Evolutionary conservation across 2,888 invertebrate species (phyloP).

Genomic region (Apodemia duryi): DNA sequence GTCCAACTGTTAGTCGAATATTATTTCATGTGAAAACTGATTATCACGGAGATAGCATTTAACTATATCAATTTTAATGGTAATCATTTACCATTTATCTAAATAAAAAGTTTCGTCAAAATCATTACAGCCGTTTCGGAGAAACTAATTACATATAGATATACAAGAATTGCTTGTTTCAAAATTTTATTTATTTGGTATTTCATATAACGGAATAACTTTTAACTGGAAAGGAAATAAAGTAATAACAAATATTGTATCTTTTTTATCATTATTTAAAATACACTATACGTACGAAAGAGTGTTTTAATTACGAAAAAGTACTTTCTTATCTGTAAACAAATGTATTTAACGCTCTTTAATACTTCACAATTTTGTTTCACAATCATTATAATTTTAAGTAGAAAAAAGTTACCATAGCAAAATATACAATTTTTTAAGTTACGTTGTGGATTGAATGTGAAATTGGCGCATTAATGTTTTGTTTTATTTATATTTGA

Average conservation of each 20-base stretch:
- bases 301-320: neutral
- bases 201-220: too few species aligned
- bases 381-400: constrained; percentile 1
- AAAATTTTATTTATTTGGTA: too few species aligned
- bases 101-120: too few species aligned
- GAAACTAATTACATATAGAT: too few species aligned
- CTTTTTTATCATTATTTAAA: neutral
- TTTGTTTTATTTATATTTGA: constrained; percentile 16
- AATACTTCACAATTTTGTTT: constrained; percentile 11
- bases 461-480: constrained; percentile 33
- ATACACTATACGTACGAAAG: neutral
- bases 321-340: neutral
- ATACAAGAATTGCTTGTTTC: too few species aligned
- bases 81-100: too few species aligned
- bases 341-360: constrained; percentile 15
- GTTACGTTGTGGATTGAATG: constrained; percentile 1
- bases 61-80: too few species aligned
- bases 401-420: constrained; percentile 21
- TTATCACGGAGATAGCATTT: too few species aligned
- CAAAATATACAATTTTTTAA: constrained; percentile 16
- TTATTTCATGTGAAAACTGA: too few species aligned
- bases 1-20: too few species aligned
- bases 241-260: neutral
- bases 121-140: too few species aligned
- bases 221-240: too few species aligned